phyloP scores from a whole-genome alignment of 2,888 invertebrate species.

The Eupithecia subumbrata region DNA sequence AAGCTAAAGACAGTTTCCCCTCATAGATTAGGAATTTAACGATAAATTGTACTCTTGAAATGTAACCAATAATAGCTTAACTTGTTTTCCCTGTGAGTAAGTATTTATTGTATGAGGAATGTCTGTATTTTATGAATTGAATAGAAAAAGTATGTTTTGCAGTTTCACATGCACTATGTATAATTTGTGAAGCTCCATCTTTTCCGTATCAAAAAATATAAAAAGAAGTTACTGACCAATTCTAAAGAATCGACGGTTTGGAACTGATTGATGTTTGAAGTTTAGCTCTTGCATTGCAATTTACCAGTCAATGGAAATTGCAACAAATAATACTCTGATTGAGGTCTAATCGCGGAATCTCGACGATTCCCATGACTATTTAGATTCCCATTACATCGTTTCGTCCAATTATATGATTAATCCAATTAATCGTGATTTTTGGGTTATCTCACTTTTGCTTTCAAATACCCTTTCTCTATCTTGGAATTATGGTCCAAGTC shows the following conservation, averaged over 20 bases:
- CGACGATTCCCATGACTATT: conserved; percentile 79
- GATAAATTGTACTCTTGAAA: background rate
- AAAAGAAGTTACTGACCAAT: conserved; percentile 46
- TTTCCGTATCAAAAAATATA: background rate
- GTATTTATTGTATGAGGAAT: too few relatives aligned
- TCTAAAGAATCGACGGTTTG: conserved; percentile 55
- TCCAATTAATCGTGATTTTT: conserved; percentile 44
- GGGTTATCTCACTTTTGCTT: conserved; percentile 28
- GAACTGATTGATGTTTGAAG: conserved; percentile 70
- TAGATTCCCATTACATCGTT: conserved; percentile 72
- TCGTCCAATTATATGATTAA: conserved; percentile 71
- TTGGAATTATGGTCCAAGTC: background rate
- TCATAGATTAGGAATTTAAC: too few relatives aligned
- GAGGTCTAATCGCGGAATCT: conserved; percentile 73
- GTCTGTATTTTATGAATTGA: background rate
- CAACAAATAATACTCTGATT: conserved; percentile 74
- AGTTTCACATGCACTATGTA: background rate
- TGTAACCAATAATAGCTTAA: background rate
- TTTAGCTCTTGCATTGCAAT: conserved; percentile 65
- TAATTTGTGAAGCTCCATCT: background rate
- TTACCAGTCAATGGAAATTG: conserved; percentile 83
- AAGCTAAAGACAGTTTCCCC: too few relatives aligned
- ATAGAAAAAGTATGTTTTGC: background rate
- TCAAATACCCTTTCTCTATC: background rate
- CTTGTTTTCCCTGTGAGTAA: background rate